Conservation (phyloP, 2,113 vertebrate species). For the Symphodus melops region DNA sequence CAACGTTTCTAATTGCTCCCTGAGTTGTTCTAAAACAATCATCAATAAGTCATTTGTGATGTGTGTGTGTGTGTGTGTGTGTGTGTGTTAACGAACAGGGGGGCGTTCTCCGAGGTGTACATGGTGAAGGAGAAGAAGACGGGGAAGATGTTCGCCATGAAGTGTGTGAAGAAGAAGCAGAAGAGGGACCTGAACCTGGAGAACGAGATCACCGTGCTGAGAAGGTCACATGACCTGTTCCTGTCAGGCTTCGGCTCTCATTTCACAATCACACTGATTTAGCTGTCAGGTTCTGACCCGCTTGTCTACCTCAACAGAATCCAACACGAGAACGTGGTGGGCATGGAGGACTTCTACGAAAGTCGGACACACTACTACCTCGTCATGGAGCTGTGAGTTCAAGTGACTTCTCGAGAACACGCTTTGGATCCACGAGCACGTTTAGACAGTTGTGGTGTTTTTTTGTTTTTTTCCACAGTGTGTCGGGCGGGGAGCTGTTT, state of each 20-base stretch:
- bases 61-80: slow-evolving; percentile 37
- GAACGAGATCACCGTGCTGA: slow-evolving; percentile 94
- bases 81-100: slow-evolving; percentile 79
- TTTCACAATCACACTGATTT: not conserved
- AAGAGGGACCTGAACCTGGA: slow-evolving; percentile 90
- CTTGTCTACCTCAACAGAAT: slow-evolving; percentile 84
- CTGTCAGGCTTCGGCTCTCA: not conserved
- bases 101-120: slow-evolving; percentile 96
- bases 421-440: accelerated
- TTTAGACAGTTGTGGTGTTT: not conserved
- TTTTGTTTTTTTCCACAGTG: slow-evolving; percentile 77
- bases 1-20: not conserved
- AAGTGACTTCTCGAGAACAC: not conserved
- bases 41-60: not conserved
- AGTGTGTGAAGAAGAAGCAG: slow-evolving; percentile 96
- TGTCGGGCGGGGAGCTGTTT: slow-evolving; percentile 96
- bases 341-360: slow-evolving; percentile 96
- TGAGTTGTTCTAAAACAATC: slow-evolving; percentile 1
- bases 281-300: not conserved
- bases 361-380: slow-evolving; percentile 94
- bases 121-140: slow-evolving; percentile 95
- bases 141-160: slow-evolving; percentile 91
- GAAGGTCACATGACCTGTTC: slow-evolving; percentile 83
- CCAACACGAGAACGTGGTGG: slow-evolving; percentile 95
- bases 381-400: slow-evolving; percentile 96